Percentiles rank a stretch among this genome's conserved stretches.
Evolutionary conservation across 2,888 invertebrate species (phyloP).

Genomic region (Polylopha cassiicola): DNA sequence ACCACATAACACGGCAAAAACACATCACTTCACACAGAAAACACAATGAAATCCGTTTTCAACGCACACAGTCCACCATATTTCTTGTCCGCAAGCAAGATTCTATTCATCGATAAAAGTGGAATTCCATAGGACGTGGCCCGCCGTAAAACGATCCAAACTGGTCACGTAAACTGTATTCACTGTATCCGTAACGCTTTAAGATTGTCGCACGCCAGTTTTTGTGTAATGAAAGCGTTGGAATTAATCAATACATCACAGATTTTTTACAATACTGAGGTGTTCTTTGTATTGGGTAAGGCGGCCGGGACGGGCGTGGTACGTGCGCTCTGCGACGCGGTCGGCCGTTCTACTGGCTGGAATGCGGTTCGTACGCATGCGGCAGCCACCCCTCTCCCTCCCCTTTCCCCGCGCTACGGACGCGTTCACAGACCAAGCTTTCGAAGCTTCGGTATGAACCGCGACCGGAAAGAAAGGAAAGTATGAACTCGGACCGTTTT

Average conservation of each 20-base stretch:
- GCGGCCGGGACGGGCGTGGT: conserved; percentile 46
- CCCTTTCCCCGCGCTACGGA: conserved; percentile 35
- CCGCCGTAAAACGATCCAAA: conserved; percentile 48
- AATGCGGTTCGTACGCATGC: conserved; percentile 73
- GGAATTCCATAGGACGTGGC: conserved; percentile 75
- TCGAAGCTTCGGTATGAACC: conserved; percentile 32
- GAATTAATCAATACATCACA: conserved; percentile 78
- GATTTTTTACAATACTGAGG: conserved; percentile 73
- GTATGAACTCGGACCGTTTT: no score
- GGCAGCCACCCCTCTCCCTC: conserved; percentile 38
- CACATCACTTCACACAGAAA: conserved; percentile 55
- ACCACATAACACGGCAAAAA: conserved; percentile 35
- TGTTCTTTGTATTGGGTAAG: conserved; percentile 72
- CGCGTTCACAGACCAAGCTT: conserved; percentile 64
- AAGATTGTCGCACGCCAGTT: conserved; percentile 35
- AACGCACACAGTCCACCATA: conserved; percentile 71
- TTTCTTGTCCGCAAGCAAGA: conserved; percentile 65
- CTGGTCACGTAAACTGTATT: conserved; percentile 40
- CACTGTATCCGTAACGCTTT: conserved; percentile 38
- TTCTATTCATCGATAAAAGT: conserved; percentile 76
- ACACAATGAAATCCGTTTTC: conserved; percentile 57
- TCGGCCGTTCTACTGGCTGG: conserved; percentile 71
- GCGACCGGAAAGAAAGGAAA: conserved; percentile 29
- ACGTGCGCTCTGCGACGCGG: conserved; percentile 60
- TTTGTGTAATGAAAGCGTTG: conserved; percentile 57